Percentiles rank a stretch among this genome's conserved stretches.
Evolutionary conservation across 2,797 vertebrate species (phyloP).

Genomic region (Triplophysa bombifrons): DNA sequence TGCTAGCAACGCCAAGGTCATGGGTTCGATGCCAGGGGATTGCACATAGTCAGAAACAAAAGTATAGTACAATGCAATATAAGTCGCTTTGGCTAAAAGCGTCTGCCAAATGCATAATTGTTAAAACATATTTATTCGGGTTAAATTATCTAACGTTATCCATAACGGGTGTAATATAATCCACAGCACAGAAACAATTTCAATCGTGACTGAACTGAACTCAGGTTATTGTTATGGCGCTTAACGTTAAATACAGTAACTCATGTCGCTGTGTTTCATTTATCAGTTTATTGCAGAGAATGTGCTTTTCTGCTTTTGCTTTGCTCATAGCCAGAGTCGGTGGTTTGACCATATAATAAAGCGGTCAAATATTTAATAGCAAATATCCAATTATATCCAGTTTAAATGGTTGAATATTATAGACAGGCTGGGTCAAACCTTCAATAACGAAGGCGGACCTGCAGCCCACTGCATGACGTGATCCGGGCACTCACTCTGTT

Average conservation of each 20-base stretch:
- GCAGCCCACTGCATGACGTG: constrained; percentile 16
- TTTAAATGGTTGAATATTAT: constrained; percentile 1
- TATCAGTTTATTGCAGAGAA: background rate
- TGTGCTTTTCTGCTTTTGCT: background rate
- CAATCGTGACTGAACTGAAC: background rate
- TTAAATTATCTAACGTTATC: too few species aligned
- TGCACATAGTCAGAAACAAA: too few species aligned
- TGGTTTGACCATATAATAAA: background rate
- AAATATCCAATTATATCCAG: background rate
- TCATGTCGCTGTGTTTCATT: background rate
- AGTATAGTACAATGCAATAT: too few species aligned
- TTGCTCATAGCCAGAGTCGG: background rate
- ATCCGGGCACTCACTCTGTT: constrained; percentile 37
- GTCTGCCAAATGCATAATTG: too few species aligned
- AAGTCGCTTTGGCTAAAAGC: too few species aligned
- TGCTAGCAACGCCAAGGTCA: too few species aligned
- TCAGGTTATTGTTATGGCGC: background rate
- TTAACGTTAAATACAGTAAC: background rate
- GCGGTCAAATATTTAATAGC: background rate
- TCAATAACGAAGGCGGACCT: constrained; percentile 4
- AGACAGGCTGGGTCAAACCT: constrained; percentile 11
- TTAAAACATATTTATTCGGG: background rate
- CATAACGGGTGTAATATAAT: background rate
- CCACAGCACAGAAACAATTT: background rate
- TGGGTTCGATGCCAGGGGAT: too few species aligned